Evolutionary conservation across 2,888 invertebrate genomes (phyloP), one percentile per base, ranked within the genome.

Genomic region (Ochropleura plecta): DNA sequence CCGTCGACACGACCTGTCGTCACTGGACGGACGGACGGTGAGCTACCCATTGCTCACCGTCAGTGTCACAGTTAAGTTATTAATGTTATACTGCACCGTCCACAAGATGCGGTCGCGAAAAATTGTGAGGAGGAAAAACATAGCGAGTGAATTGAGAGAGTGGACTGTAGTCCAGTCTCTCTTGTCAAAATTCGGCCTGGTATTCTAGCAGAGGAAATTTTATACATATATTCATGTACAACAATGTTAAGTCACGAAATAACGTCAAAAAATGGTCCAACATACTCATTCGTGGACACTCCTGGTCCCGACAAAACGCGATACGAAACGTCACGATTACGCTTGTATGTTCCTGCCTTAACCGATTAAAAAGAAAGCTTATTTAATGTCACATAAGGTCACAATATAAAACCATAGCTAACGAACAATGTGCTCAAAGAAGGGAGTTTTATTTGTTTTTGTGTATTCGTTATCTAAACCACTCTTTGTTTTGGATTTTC

Each of bases 381-480:
- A 49, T 79, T 77, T 73, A 63, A 70, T 69, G 42, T 76, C 65
- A 78, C 76, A 81, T 71, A 71, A 76, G 84, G 79, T 83, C 82
- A 79, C 83, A 79, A 79, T 67, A 74, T 76, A 79, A 81, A 85
- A 78, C 86, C 81, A 88, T 84, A 72, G 86, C 84, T 57, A 82
- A 81, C 78, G 79, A 80, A 89, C 85, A 88, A 87, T 82, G 82
- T 71, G 71, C 73, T 88, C 86, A 89, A 87, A 85, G 84, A 85
- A 89, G 83, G 70, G 82, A 83, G 84, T 88, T 90, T 89, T 89
- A 88, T 90, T 90, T 90, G 87, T 90, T 90, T 90, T 88, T 91
- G 87, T 89, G 85, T 88, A 90, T 90, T 90, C 85, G 88, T 91
- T 91, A 90, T 90, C 88, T 90, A 89, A 91, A 88, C 87, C 88